These are phyloP conservation scores for Synanthedon formicaeformis DNA, from an alignment of 2,888 invertebrate species.

Conservation along the genomic window DNA sequence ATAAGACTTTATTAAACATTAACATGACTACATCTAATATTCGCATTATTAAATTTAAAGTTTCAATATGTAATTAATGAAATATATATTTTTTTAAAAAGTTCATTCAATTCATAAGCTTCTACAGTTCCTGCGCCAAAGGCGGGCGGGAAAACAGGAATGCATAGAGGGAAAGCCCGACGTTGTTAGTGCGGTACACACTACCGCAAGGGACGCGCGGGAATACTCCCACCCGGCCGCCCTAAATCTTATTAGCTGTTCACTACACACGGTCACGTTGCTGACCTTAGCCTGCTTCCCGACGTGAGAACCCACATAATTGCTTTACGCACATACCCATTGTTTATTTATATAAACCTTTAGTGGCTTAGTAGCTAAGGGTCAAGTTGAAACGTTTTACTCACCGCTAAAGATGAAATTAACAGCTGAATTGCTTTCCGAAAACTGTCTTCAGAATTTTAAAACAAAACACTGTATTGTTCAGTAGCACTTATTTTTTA, in stretches of 20 bases:
- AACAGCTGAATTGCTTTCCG: neutral
- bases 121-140: constrained; percentile 6
- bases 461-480: neutral
- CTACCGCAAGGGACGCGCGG: constrained; percentile 17
- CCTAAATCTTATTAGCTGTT: constrained; percentile 47
- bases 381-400: neutral
- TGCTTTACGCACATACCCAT: constrained; percentile 5
- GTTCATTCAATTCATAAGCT: neutral
- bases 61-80: no score
- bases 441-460: neutral
- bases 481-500: neutral
- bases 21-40: no score
- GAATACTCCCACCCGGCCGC: constrained; percentile 18
- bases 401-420: neutral
- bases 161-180: constrained; percentile 13
- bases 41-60: no score
- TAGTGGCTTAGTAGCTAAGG: neutral
- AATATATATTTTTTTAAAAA: neutral
- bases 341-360: constrained; percentile 5
- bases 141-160: constrained; percentile 29
- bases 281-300: constrained; percentile 31
- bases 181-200: constrained; percentile 13
- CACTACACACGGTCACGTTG: neutral
- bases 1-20: no score
- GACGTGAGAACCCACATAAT: constrained; percentile 27